Evolutionary conservation across 2,113 vertebrate genomes (phyloP).

Genomic region (Reinhardtius hippoglossoides): DNA sequence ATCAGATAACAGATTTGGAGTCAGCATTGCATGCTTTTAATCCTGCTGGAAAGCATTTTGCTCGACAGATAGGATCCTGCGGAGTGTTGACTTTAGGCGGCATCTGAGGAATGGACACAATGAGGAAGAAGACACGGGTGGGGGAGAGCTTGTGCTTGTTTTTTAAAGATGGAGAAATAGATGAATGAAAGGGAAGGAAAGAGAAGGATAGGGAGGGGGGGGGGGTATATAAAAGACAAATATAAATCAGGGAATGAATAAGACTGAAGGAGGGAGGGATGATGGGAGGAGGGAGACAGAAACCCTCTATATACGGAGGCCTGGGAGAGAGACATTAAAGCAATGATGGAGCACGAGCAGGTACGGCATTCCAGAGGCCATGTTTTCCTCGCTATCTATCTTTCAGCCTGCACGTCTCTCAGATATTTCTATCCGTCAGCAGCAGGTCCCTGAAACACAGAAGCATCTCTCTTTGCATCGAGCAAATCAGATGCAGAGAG

Average conservation of each 20-base stretch:
- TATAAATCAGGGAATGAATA: constrained; percentile 8
- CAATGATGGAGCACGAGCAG: constrained; percentile 20
- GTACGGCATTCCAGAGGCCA: constrained; percentile 51
- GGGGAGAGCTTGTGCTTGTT: too few species aligned
- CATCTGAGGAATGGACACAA: constrained; percentile 31
- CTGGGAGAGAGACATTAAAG: constrained; percentile 28
- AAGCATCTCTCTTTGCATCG: constrained; percentile 37
- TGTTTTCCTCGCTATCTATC: constrained; percentile 36
- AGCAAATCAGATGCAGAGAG: constrained; percentile 50
- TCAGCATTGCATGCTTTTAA: constrained; percentile 58
- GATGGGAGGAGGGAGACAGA: constrained; percentile 21
- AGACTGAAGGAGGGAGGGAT: constrained; percentile 5
- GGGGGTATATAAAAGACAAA: background rate
- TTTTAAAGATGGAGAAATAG: too few species aligned
- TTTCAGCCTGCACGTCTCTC: constrained; percentile 48
- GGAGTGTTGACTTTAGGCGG: constrained; percentile 50
- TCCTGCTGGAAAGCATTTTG: constrained; percentile 63
- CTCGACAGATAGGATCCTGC: constrained; percentile 51
- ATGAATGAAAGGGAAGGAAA: too few species aligned
- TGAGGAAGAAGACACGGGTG: background rate
- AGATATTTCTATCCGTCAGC: constrained; percentile 67
- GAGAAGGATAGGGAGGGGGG: too few species aligned
- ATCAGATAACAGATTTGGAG: constrained; percentile 75
- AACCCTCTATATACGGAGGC: constrained; percentile 27
- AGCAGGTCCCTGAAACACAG: constrained; percentile 45